These are phyloP conservation scores for Hypsibius dujardini DNA, from an alignment of 1,140 invertebrate species.

Conservation along the genomic window DNA sequence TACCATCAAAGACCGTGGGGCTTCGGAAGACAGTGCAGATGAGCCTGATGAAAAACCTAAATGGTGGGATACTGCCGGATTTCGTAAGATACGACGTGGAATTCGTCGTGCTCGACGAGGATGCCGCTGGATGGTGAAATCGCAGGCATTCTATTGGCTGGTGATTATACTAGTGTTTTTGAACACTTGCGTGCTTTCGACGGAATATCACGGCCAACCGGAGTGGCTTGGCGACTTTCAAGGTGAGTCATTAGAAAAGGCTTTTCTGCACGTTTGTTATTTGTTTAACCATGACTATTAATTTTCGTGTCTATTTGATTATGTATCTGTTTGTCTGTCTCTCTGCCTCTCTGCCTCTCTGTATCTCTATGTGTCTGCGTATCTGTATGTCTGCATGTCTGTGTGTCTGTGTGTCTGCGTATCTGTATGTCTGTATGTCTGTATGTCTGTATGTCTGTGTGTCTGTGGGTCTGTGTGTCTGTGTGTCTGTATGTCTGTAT, in stretches of 20 bases:
- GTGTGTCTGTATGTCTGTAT: too few species aligned
- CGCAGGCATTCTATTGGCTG: constrained; percentile 95
- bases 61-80: constrained; percentile 48
- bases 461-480: too few species aligned
- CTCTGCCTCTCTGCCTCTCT: too few species aligned
- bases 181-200: constrained; percentile 80
- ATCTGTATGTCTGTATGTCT: too few species aligned
- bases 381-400: too few species aligned
- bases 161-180: constrained; percentile 87
- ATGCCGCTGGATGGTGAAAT: constrained; percentile 86
- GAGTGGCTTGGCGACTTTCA: constrained; percentile 88
- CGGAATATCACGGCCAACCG: constrained; percentile 90
- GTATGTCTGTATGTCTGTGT: too few species aligned
- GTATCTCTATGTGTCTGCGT: too few species aligned
- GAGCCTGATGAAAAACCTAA: constrained; percentile 57
- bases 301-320: too few species aligned
- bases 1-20: constrained; percentile 60
- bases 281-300: too few species aligned
- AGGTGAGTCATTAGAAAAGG: constrained; percentile 30
- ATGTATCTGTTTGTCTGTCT: too few species aligned
- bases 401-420: too few species aligned
- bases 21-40: constrained; percentile 36
- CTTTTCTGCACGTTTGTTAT: too few species aligned
- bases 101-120: constrained; percentile 57
- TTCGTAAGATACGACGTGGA: constrained; percentile 44